A percentile compares a stretch with the other conserved stretches of the same genome.
Evolutionary conservation across 2,113 vertebrate species (phyloP).

Genomic region (Triplophysa tibetana): DNA sequence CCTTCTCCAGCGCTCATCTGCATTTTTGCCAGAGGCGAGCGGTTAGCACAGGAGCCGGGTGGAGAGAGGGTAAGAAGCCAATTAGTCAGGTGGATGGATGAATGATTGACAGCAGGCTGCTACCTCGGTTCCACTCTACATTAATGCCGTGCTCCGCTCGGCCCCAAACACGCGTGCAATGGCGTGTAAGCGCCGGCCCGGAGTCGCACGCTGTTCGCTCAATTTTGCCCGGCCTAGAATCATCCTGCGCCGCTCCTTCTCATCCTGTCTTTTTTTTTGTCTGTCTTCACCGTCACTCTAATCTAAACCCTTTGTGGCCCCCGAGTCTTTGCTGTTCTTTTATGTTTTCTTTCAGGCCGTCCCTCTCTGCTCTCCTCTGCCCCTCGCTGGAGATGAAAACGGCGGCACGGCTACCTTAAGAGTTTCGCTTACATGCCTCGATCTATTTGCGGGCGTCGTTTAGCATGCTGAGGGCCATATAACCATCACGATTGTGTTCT

Average conservation of each 20-base stretch:
- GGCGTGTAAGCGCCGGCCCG: not conserved
- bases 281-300: not conserved
- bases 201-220: not conserved
- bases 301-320: conserved; percentile 16
- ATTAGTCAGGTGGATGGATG: conserved; percentile 99
- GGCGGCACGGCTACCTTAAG: not conserved
- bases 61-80: conserved; percentile 99
- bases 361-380: conserved; percentile 50
- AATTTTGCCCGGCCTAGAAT: not conserved
- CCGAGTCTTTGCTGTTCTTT: conserved; percentile 8
- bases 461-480: conserved; percentile 37
- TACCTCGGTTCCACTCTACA: conserved; percentile 82
- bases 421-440: conserved; percentile 1
- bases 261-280: conserved; percentile 10
- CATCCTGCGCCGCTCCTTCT: not conserved
- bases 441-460: conserved; percentile 39
- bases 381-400: not conserved
- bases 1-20: conserved; percentile 92
- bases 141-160: conserved; percentile 72
- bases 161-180: conserved; percentile 27
- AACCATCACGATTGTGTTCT: conserved; percentile 45
- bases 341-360: conserved; percentile 17
- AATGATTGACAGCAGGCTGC: conserved; percentile 99
- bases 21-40: conserved; percentile 99
- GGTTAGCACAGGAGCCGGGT: conserved; percentile 99